These are phyloP conservation scores for Terrapene triunguis DNA, from an alignment of 2,113 vertebrate genomes.

Conservation along the genomic window DNA sequence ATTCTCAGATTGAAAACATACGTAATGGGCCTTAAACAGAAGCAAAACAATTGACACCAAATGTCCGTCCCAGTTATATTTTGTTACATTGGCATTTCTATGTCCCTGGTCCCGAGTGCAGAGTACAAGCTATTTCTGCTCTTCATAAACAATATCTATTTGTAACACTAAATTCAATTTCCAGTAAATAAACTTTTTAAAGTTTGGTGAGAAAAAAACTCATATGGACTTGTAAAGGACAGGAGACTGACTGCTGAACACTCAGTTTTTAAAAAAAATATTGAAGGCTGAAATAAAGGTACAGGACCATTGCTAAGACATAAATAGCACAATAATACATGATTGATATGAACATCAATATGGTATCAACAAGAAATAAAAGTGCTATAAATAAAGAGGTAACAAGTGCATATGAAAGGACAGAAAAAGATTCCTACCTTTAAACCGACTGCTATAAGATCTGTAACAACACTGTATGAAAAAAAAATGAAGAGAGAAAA, in stretches of 20 bases:
- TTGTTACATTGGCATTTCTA: background rate
- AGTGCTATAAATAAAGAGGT: constrained; percentile 21
- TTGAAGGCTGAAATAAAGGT: constrained; percentile 23
- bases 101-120: background rate
- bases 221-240: background rate
- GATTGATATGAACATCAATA: constrained; percentile 25
- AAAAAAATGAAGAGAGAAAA: constrained; percentile 76
- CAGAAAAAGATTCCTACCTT: constrained; percentile 76
- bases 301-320: background rate
- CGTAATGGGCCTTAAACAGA: background rate
- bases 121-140: background rate
- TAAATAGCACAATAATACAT: constrained; percentile 20
- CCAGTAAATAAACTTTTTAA: background rate
- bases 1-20: background rate
- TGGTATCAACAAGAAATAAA: background rate
- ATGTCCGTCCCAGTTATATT: background rate
- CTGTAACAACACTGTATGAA: constrained; percentile 75
- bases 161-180: background rate
- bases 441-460: constrained; percentile 77
- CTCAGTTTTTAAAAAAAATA: background rate
- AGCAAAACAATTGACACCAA: background rate
- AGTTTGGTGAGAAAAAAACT: background rate
- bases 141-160: background rate
- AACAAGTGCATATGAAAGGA: constrained; percentile 64
- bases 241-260: background rate